Conservation (phyloP, 2,888 invertebrate species). For the Lasioglossum villosulum region DNA sequence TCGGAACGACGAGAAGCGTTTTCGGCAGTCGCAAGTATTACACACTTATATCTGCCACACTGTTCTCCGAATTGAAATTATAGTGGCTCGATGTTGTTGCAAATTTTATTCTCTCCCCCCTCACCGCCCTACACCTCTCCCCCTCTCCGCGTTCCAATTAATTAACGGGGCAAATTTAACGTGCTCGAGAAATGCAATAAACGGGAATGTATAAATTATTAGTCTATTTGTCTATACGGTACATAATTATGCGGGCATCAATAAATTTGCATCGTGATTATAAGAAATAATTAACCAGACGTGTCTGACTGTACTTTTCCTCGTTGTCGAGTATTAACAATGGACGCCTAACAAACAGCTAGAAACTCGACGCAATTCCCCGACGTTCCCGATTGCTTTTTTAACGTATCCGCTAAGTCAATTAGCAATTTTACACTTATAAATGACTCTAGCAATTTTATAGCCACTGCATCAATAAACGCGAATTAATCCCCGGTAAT, state of each 20-base stretch:
- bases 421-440: no score
- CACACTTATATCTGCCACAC: constrained; percentile 24
- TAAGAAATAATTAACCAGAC: constrained; percentile 26
- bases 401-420: no score
- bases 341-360: neutral
- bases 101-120: constrained; percentile 37
- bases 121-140: neutral
- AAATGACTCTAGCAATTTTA: neutral
- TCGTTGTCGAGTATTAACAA: neutral
- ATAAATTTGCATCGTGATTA: constrained; percentile 17
- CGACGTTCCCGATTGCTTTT: neutral
- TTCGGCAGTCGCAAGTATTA: no score
- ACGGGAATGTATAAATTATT: constrained; percentile 45
- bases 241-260: constrained; percentile 17
- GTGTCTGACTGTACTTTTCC: neutral
- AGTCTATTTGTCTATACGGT: constrained; percentile 27
- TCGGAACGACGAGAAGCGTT: no score
- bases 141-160: constrained; percentile 23
- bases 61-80: neutral
- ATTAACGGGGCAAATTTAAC: constrained; percentile 41
- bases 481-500: neutral
- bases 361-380: neutral
- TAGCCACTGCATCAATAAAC: neutral
- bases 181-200: constrained; percentile 30
- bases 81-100: constrained; percentile 25